phyloP scores from a whole-genome alignment of 2,797 vertebrate genomes.

The Chanos chanos region DNA sequence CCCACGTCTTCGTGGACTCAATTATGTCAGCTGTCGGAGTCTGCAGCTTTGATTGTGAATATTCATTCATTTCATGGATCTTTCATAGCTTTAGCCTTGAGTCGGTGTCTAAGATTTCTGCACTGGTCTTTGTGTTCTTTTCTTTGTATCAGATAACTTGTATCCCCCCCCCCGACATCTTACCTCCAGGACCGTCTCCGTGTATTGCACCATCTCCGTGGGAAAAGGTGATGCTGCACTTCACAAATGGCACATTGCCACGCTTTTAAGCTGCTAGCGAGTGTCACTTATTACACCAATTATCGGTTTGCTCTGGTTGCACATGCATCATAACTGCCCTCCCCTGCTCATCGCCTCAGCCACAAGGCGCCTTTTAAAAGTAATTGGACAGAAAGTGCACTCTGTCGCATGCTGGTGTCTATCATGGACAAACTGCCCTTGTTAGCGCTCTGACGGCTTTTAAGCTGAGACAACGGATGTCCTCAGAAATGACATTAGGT shows the following conservation, averaged over 20 bases:
- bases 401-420: conserved; percentile 27
- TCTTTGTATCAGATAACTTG: not conserved
- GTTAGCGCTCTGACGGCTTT: conserved; percentile 14
- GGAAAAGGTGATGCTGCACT: conserved; percentile 5
- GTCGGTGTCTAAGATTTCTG: not conserved
- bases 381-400: conserved; percentile 33
- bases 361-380: conserved; percentile 19
- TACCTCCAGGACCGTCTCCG: not conserved
- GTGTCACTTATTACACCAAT: conserved; percentile 42
- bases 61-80: conserved; percentile 1
- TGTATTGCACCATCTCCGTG: not conserved
- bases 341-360: not conserved
- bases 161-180: not conserved
- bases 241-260: conserved; percentile 19
- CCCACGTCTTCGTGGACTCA: not conserved
- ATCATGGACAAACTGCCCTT: conserved; percentile 15
- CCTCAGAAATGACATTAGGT: conserved; percentile 30
- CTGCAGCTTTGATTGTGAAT: conserved; percentile 5
- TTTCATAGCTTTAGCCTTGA: conserved; percentile 7
- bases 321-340: conserved; percentile 9
- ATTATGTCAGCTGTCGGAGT: conserved; percentile 12
- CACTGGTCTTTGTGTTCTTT: not conserved
- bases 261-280: conserved; percentile 25
- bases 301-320: conserved; percentile 28
- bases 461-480: conserved; percentile 14